Evolutionary conservation across 2,888 invertebrate genomes (phyloP), one percentile per base, ranked within the genome.

Genomic region (Agrochola lota): DNA sequence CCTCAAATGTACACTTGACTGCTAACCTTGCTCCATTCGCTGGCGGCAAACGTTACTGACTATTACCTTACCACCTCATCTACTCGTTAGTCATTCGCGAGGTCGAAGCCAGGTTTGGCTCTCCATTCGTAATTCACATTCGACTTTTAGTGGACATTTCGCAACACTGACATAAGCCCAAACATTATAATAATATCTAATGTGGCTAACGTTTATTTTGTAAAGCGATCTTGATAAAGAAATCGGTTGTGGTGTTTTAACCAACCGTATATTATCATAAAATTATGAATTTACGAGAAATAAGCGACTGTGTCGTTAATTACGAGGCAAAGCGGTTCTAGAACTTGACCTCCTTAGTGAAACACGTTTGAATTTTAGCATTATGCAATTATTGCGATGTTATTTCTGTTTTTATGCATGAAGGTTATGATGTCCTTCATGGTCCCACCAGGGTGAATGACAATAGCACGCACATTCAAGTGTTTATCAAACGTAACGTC

Each of bases 331-430:
- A 89, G 89, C 86, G 88, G 90, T 90, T 91, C 91, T 92, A 93
- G 94, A 95, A 95, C 95, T 95, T 95, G 95, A 94, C 95, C 95
- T 92, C 94, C 92, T 95, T 95, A 91, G 83, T 83, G 87, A 90
- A 94, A 94, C 92, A 91, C 91, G 94, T 94, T 94, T 92, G 88
- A 86, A 88, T 91, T 93, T 93, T 91, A 91, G 91, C 91, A 88
- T 94, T 92, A 93, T 93, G 92, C 93, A 94, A 94, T 93, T 91
- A 90, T 91, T 89, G 84, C 86, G 84, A 88, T 89, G 90, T 89
- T 90, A 89, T 91, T 88, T 89, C 87, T 87, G 87, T 91, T 92
- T 92, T 91, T 90, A 89, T 90, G 90, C 90, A 91, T 90, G 80
- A 88, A 89, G 84, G 90, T 88, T 90, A 88, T 85, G 72, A 87